Conservation (phyloP, 2,888 invertebrate species). For the Watsonalla cultraria region DNA sequence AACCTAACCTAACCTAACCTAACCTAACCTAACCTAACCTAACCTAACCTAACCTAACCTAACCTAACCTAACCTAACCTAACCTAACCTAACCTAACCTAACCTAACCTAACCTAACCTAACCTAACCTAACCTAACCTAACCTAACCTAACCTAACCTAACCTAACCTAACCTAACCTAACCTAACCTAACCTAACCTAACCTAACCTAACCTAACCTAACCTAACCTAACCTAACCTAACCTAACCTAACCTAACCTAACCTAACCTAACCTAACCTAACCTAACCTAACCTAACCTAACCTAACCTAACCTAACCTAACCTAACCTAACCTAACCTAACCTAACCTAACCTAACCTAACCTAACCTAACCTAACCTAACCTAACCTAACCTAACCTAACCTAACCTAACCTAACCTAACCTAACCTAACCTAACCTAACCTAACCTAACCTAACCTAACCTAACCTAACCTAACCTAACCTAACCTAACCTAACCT, state of each 20-base stretch:
- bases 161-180: slow-evolving; percentile 7
- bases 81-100: slow-evolving; percentile 12
- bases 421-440: slow-evolving; percentile 16
- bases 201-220: slow-evolving; percentile 19
- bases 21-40: slow-evolving; percentile 10
- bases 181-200: slow-evolving; percentile 15
- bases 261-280: slow-evolving; percentile 25
- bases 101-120: slow-evolving; percentile 11
- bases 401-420: slow-evolving; percentile 17
- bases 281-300: slow-evolving; percentile 24
- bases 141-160: slow-evolving; percentile 10
- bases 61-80: slow-evolving; percentile 10
- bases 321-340: slow-evolving; percentile 22
- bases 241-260: slow-evolving; percentile 23
- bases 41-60: slow-evolving; percentile 10
- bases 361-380: slow-evolving; percentile 19
- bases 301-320: slow-evolving; percentile 20
- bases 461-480: slow-evolving; percentile 16
- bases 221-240: slow-evolving; percentile 18
- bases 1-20: slow-evolving; percentile 10
- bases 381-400: slow-evolving; percentile 17
- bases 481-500: slow-evolving; percentile 13
- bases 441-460: slow-evolving; percentile 18
- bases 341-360: slow-evolving; percentile 21
- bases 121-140: slow-evolving; percentile 12